Conservation (phyloP, 2,888 invertebrate genomes). For the Conus canariensis region DNA sequence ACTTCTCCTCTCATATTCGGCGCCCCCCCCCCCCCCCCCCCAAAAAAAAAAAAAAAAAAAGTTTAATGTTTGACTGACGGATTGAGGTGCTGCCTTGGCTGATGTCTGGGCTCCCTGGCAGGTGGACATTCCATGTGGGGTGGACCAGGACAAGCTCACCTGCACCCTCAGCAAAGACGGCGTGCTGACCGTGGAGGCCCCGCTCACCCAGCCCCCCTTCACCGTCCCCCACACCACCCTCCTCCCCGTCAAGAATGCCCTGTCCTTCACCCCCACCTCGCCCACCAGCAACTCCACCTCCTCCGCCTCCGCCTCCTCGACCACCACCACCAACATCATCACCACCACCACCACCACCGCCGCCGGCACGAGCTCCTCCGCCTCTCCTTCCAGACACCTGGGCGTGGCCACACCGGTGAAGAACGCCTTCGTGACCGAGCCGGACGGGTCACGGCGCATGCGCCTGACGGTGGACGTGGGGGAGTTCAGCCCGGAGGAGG, state of each 20-base stretch:
- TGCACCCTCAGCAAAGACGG: constrained; percentile 73
- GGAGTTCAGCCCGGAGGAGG: constrained; percentile 76
- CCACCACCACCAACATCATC: neutral
- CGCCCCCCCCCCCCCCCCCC: no score
- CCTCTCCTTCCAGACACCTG: constrained; percentile 53
- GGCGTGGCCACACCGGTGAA: constrained; percentile 69
- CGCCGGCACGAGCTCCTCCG: neutral
- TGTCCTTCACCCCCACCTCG: neutral
- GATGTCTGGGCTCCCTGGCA: neutral
- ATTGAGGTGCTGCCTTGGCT: no score
- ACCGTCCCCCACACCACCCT: constrained; percentile 47
- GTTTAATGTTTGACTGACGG: no score
- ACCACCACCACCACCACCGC: neutral
- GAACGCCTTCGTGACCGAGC: constrained; percentile 73
- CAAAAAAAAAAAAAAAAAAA: no score
- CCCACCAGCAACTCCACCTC: neutral
- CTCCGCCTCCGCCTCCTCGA: neutral
- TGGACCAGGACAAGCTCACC: constrained; percentile 69
- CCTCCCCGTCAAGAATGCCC: constrained; percentile 63
- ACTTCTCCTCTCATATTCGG: no score
- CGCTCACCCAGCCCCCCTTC: constrained; percentile 53
- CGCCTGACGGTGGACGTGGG: constrained; percentile 70
- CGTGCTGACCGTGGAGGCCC: constrained; percentile 71
- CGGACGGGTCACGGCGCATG: constrained; percentile 67
- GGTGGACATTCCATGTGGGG: constrained; percentile 72